Conservation (phyloP, 2,113 vertebrate genomes). For the Ageneiosus marmoratus region DNA sequence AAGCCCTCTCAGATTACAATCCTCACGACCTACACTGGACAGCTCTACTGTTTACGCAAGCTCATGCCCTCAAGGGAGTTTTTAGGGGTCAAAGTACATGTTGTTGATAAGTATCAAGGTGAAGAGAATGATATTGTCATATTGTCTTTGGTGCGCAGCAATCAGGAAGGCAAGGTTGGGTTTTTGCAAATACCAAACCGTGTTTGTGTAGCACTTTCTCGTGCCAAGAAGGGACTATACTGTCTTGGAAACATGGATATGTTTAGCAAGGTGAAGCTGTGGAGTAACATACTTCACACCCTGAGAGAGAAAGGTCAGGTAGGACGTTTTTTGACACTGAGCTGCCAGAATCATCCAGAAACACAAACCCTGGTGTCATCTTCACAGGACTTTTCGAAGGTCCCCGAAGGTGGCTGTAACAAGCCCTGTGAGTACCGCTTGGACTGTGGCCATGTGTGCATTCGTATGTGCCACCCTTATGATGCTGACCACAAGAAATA, state of each 20-base stretch:
- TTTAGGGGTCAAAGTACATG: slow-evolving; percentile 85
- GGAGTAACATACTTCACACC: slow-evolving; percentile 85
- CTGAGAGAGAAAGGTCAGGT: slow-evolving; percentile 76
- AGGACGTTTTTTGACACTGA: slow-evolving; percentile 75
- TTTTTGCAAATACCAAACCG: slow-evolving; percentile 91
- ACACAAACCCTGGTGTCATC: slow-evolving; percentile 71
- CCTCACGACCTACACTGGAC: slow-evolving; percentile 91
- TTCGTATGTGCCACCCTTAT: slow-evolving; percentile 87
- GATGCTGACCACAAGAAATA: slow-evolving; percentile 81
- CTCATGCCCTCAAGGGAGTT: slow-evolving; percentile 82
- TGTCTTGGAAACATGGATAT: slow-evolving; percentile 86
- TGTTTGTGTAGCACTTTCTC: slow-evolving; percentile 90
- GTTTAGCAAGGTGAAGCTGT: slow-evolving; percentile 81
- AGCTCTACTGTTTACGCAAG: slow-evolving; percentile 84
- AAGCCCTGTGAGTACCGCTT: slow-evolving; percentile 85
- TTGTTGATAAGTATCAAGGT: slow-evolving; percentile 97
- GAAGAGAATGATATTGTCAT: slow-evolving; percentile 95
- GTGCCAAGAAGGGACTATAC: slow-evolving; percentile 91
- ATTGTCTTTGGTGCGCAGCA: slow-evolving; percentile 91
- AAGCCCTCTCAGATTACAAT: slow-evolving; percentile 89
- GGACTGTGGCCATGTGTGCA: slow-evolving; percentile 87
- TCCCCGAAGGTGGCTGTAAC: slow-evolving; percentile 89
- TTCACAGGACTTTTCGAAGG: slow-evolving; percentile 78
- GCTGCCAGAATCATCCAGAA: slow-evolving; percentile 89
- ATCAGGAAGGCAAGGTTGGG: slow-evolving; percentile 77